These are phyloP conservation scores for Sympetrum striolatum DNA, from an alignment of 2,888 invertebrate species.

Conservation along the genomic window DNA sequence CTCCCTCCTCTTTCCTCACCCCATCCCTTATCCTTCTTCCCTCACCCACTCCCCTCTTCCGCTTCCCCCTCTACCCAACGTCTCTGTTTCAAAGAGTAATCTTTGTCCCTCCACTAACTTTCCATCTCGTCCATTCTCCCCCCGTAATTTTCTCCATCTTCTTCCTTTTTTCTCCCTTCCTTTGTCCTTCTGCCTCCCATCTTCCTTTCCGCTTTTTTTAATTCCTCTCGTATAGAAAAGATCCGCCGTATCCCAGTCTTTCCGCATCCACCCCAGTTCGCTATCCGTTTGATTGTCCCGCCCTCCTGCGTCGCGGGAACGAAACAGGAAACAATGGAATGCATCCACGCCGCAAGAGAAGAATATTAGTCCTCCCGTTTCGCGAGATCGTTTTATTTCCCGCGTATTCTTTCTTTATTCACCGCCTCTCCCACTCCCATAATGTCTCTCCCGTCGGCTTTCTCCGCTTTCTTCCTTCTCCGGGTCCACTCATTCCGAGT, in stretches of 20 bases:
- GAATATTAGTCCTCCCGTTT: neutral
- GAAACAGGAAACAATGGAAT: slow-evolving; percentile 1
- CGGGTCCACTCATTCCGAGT: neutral
- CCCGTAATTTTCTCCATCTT: neutral
- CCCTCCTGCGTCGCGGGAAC: neutral
- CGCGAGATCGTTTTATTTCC: neutral
- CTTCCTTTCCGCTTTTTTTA: neutral
- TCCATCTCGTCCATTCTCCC: neutral
- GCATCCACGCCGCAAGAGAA: neutral
- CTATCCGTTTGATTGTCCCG: neutral
- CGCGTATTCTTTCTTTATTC: neutral
- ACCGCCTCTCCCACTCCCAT: too few species aligned
- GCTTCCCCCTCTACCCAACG: neutral
- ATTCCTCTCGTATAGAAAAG: neutral
- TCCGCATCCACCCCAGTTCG: neutral
- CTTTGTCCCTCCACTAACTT: neutral
- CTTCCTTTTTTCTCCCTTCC: neutral
- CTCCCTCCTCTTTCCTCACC: too few species aligned
- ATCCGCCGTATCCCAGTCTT: neutral
- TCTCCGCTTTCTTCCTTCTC: neutral
- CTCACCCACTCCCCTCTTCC: too few species aligned
- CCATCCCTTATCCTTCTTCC: too few species aligned
- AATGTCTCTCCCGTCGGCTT: neutral
- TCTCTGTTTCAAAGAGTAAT: neutral
- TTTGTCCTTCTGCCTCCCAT: neutral